Evolutionary conservation across 2,113 vertebrate species (phyloP), one percentile per base, ranked within the genome.

Genomic region (Ameiurus melas): DNA sequence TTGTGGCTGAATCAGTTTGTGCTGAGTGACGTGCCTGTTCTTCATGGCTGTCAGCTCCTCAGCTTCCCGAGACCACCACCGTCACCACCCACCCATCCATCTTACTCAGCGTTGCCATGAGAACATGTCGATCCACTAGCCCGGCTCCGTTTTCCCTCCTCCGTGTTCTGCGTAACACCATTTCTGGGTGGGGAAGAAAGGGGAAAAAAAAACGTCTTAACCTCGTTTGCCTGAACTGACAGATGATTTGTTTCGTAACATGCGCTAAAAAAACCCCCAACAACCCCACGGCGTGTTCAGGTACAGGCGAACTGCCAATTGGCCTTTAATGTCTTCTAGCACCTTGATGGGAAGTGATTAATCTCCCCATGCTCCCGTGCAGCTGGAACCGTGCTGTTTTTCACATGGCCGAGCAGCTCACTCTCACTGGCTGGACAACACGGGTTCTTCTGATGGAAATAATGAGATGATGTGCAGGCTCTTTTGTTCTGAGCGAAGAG

Each of bases 321-420:
- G 90, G 53, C 57, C 78, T 53, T 47, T 84, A 85, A 84, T 86
- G 58, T 89, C 89, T 86, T 89, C 60, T 79, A 77, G 57, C 86
- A 78, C 70, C 73, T 71, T 75, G 84, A 89, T 62, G 77, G 88
- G 88, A 84, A 79, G 83, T 39, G 84, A 93, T 91, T 90, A n/a
- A 75, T 89, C 80, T 92, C 82, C 77, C 89, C 86, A 68, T 60
- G 90, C 90, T 90, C 93, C 92, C 91, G 91, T 89, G 88, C 79
- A 90, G 86, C 91, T 91, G 91, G 93, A 93, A 94, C 93, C 93
- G 92, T 85, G 91, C 93, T 77, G 91, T 94, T 95, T 95, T 94
- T 92, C 92, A 92, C 94, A 89, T 90, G 91, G 90, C 88, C 90
- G 89, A 83, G 83, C 71, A 36, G 51, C 86, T 62, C 85, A 58